Conservation (phyloP, 2,888 invertebrate genomes). For the Macrophya annulata region DNA sequence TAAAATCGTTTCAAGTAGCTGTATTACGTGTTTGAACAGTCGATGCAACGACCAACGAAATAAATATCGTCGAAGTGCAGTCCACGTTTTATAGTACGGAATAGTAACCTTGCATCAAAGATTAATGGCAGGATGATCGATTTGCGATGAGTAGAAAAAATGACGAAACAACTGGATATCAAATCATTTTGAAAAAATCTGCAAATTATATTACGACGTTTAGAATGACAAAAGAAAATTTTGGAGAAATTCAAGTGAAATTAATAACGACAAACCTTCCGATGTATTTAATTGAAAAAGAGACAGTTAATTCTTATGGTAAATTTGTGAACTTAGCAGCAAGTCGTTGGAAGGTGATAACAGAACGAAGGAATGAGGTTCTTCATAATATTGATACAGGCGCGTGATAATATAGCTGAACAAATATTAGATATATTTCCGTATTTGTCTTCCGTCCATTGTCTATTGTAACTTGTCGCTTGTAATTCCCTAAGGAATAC, state of each 20-base stretch:
- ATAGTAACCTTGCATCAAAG: not conserved
- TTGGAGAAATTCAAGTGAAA: not conserved
- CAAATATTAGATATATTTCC: conserved; percentile 30
- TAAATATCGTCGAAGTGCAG: not conserved
- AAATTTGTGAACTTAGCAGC: not conserved
- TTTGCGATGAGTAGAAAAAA: not conserved
- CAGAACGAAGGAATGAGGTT: not conserved
- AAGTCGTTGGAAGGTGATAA: not conserved
- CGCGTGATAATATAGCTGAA: not conserved
- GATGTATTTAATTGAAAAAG: not conserved
- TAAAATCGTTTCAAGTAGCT: conserved; percentile 20
- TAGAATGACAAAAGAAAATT: not conserved
- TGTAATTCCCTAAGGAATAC: conserved; percentile 40
- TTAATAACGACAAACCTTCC: not conserved
- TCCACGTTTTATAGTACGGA: not conserved
- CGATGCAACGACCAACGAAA: conserved; percentile 9
- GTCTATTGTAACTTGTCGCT: conserved; percentile 27
- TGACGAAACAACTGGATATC: not conserved
- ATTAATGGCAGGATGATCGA: not conserved
- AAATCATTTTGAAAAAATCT: not conserved
- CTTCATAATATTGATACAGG: not conserved
- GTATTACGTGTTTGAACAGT: conserved; percentile 1
- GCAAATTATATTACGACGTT: not conserved
- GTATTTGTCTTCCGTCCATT: conserved; percentile 53
- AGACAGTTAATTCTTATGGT: not conserved